Evolutionary conservation across 2,797 vertebrate genomes (phyloP), one percentile per base, ranked within the genome.

Genomic region (Cuculus canorus): DNA sequence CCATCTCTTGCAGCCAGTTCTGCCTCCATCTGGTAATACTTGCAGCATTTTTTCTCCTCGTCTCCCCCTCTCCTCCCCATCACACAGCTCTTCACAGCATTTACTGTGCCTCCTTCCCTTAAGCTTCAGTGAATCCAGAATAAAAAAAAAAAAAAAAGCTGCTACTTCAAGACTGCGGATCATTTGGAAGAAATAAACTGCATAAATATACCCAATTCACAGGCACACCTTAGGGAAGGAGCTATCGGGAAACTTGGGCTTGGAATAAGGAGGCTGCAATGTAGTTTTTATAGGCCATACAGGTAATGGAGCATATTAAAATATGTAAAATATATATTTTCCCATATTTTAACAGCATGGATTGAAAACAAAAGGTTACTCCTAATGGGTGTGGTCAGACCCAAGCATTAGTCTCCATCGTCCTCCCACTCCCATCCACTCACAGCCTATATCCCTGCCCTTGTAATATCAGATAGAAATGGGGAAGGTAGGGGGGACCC

Each of bases 281-380:
- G 81, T 95, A 65, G 27, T 59, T 82, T 94, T 91, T 88, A 96
- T 89, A 97, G 96, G 92, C 90, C 95, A 93, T 94, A 95, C 69
- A 91, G 92, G 94, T 95, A 91, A 92, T 60, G 54, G 91, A 60
- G 95, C 93, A 11, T 90, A 93, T 94, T 96, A 94, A 92, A 86
- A 97, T 93, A 95, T 94, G 90, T 82, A 94, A 97, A 96, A 96
- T 92, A 95, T 85, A 16, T 91, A 92, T 92, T 81, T 91, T 93
- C 63, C 94, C 91, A 95, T 95, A 95, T 94, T 93, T 94, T 91
- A 89, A 96, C 82, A 93, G 92, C 75, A 89, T 79, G 78, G 90
- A 75, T 87, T 82, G 83, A 96, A 95, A 94, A 94, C 71, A 83
- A 63, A 91, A 93, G 70, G 84, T 88, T 91, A 93, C 89, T 95